Evolutionary conservation across 1,140 invertebrate genomes (phyloP).

Genomic region (Magallana angulata): DNA sequence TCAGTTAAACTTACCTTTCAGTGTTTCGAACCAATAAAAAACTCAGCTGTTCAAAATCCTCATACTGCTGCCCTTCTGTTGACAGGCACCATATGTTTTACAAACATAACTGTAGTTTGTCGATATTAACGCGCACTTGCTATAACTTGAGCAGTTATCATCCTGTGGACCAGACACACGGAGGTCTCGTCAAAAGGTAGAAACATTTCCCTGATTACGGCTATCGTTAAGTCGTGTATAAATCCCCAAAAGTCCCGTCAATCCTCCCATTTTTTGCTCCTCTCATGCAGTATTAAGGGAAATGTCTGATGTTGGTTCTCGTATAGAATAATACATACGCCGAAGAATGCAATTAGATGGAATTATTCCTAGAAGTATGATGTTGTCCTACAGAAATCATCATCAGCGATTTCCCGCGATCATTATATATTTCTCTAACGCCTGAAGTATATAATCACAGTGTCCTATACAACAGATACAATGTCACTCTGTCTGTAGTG

Average conservation of each 20-base stretch:
- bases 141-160: background rate
- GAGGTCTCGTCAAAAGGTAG: background rate
- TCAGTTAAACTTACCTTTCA: no score
- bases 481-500: no score
- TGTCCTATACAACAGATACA: no score
- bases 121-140: background rate
- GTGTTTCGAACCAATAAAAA: no score
- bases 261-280: background rate
- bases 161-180: no score
- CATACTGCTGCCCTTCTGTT: background rate
- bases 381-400: background rate
- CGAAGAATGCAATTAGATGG: background rate
- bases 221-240: background rate
- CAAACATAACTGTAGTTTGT: background rate
- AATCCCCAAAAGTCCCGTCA: background rate
- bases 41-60: no score
- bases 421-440: no score
- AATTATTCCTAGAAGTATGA: background rate
- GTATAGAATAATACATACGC: background rate
- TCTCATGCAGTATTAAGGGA: slow-evolving; percentile 9
- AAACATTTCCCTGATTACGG: slow-evolving; percentile 1
- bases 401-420: no score
- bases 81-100: background rate
- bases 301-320: background rate
- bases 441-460: no score